Percentiles rank a stretch among this genome's conserved stretches.
Conservation (phyloP, 2,113 vertebrate genomes). For the Mixornis gularis region DNA sequence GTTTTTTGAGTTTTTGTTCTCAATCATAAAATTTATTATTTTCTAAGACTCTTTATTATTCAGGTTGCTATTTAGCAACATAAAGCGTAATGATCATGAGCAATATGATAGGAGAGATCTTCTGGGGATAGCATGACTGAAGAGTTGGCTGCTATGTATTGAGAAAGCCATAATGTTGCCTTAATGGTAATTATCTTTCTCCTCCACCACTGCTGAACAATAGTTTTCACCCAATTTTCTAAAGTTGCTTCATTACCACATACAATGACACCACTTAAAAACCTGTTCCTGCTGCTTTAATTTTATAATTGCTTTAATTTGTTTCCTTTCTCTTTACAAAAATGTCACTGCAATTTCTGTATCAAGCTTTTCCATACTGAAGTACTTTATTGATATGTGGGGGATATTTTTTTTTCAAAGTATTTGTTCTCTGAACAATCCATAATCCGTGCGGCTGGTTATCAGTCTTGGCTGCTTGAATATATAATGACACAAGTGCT, state of each 20-base stretch:
- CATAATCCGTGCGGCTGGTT: slow-evolving; percentile 17
- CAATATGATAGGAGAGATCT: not conserved
- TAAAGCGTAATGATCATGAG: not conserved
- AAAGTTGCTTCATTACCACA: slow-evolving; percentile 27
- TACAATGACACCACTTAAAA: slow-evolving; percentile 44
- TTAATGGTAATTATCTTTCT: slow-evolving; percentile 37
- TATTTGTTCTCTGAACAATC: slow-evolving; percentile 51
- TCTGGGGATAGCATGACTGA: not conserved
- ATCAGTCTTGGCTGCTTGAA: slow-evolving; percentile 57
- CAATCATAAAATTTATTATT: not conserved
- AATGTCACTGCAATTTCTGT: not conserved
- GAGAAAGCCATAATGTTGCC: not conserved
- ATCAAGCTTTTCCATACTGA: slow-evolving; percentile 30
- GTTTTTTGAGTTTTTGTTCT: not conserved
- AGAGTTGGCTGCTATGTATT: not conserved
- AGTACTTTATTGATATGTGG: slow-evolving; percentile 19
- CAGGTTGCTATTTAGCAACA: not conserved
- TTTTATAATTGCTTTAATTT: slow-evolving; percentile 45
- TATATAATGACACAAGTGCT: slow-evolving; percentile 54
- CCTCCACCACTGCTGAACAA: not conserved
- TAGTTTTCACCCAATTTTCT: slow-evolving; percentile 42
- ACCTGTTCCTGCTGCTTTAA: slow-evolving; percentile 35
- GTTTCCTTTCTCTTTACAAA: slow-evolving; percentile 46
- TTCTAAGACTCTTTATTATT: not conserved
- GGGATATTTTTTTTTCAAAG: not conserved